A percentile compares a stretch with the other conserved stretches of the same genome.
These are phyloP conservation scores for Cydia fagiglandana DNA, from an alignment of 1,140 invertebrate species.

Conservation along the genomic window DNA sequence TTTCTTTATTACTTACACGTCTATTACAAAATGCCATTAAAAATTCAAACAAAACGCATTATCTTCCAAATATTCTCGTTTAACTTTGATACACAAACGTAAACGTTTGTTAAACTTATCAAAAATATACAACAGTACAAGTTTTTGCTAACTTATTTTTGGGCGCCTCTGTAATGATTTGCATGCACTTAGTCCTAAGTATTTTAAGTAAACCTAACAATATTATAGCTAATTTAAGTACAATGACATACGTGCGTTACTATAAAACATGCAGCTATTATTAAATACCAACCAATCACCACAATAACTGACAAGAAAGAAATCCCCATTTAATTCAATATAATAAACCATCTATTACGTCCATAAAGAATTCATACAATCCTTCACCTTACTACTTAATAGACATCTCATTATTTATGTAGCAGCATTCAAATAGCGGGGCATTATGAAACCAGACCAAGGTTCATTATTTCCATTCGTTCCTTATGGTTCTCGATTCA, in stretches of 20 bases:
- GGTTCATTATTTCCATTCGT: slow-evolving; percentile 58
- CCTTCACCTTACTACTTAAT: slow-evolving; percentile 32
- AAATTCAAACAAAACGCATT: too few relatives aligned
- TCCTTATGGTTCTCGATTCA: slow-evolving; percentile 22
- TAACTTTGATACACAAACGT: too few relatives aligned
- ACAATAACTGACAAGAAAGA: slow-evolving; percentile 6
- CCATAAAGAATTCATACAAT: slow-evolving; percentile 26
- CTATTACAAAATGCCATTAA: too few relatives aligned
- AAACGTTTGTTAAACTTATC: too few relatives aligned
- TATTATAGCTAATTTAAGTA: background rate
- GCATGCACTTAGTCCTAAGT: background rate
- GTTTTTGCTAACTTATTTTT: too few relatives aligned
- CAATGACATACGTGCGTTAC: background rate
- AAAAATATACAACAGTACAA: too few relatives aligned
- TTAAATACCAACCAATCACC: background rate
- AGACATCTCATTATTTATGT: slow-evolving; percentile 55
- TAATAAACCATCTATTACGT: slow-evolving; percentile 14
- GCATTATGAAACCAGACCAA: slow-evolving; percentile 70
- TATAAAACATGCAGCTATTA: slow-evolving; percentile 14
- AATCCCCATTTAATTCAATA: slow-evolving; percentile 17
- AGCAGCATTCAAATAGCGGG: slow-evolving; percentile 57
- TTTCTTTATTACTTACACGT: too few relatives aligned
- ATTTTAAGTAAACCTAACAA: background rate
- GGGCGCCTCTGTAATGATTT: background rate
- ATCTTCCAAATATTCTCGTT: too few relatives aligned